Percentiles rank a stretch among this genome's conserved stretches.
These are phyloP conservation scores for Daphoenositta chrysoptera DNA, from an alignment of 2,113 vertebrate species.

Conservation along the genomic window DNA sequence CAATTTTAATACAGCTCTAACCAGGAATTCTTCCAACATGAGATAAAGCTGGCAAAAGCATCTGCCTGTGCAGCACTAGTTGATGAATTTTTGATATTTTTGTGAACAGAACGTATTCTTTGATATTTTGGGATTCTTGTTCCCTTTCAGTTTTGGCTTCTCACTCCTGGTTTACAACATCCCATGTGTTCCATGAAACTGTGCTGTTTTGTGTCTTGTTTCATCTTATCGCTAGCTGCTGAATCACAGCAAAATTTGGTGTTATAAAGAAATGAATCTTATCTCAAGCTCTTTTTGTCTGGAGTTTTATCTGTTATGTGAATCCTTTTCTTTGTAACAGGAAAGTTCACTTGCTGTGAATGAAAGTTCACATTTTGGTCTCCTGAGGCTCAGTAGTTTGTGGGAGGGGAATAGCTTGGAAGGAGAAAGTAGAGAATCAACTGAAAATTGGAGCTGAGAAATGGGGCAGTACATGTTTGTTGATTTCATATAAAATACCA, in stretches of 20 bases:
- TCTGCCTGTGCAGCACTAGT: background rate
- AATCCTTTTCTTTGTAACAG: background rate
- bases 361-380: background rate
- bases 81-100: background rate
- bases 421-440: background rate
- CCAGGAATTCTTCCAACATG: background rate
- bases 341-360: background rate
- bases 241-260: background rate
- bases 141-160: background rate
- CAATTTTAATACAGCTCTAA: background rate
- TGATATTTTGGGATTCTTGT: background rate
- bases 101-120: background rate
- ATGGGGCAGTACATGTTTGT: background rate
- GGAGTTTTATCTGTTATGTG: background rate
- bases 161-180: background rate
- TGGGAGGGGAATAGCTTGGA: background rate
- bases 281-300: background rate
- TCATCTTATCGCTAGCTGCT: background rate
- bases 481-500: background rate
- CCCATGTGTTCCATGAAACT: background rate
- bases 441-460: background rate
- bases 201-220: background rate
- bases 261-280: background rate
- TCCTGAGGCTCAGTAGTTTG: background rate
- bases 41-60: background rate